Conservation (phyloP, 1,140 invertebrate genomes). For the Pinna nobilis region DNA sequence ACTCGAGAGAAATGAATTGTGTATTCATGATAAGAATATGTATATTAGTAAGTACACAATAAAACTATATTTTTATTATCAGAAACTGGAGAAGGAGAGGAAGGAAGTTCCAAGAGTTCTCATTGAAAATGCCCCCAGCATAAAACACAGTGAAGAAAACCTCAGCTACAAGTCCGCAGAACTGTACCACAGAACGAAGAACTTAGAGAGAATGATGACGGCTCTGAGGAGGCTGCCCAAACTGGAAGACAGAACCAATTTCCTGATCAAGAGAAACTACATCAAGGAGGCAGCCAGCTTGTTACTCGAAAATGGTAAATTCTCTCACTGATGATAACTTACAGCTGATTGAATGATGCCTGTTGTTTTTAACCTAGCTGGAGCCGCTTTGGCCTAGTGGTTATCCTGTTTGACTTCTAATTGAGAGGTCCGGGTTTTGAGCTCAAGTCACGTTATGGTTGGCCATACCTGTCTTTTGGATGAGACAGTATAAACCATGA, state of each 20-base stretch:
- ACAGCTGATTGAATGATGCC: too few species aligned
- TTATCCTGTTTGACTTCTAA: too few species aligned
- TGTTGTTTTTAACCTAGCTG: too few species aligned
- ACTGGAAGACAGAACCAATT: constrained; percentile 52
- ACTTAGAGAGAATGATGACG: constrained; percentile 50
- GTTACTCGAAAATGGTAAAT: constrained; percentile 47
- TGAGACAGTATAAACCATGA: too few species aligned
- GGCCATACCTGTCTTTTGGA: too few species aligned
- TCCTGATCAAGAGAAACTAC: constrained; percentile 53
- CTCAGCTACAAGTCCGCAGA: constrained; percentile 56
- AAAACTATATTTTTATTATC: constrained; percentile 4
- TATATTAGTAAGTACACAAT: too few species aligned
- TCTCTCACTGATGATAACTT: too few species aligned
- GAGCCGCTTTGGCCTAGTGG: too few species aligned
- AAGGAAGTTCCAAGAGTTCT: constrained; percentile 43
- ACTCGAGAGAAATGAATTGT: too few species aligned
- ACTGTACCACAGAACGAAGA: constrained; percentile 44
- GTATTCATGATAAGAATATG: too few species aligned
- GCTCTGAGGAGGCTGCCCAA: constrained; percentile 52
- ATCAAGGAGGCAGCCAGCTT: constrained; percentile 49
- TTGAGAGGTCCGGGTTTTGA: too few species aligned
- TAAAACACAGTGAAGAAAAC: constrained; percentile 45
- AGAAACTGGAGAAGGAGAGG: constrained; percentile 49
- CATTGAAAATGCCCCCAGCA: constrained; percentile 47
- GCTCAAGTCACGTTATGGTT: too few species aligned